phyloP scores from a whole-genome alignment of 1,140 invertebrate genomes.

The Drosophila tsacasi region DNA sequence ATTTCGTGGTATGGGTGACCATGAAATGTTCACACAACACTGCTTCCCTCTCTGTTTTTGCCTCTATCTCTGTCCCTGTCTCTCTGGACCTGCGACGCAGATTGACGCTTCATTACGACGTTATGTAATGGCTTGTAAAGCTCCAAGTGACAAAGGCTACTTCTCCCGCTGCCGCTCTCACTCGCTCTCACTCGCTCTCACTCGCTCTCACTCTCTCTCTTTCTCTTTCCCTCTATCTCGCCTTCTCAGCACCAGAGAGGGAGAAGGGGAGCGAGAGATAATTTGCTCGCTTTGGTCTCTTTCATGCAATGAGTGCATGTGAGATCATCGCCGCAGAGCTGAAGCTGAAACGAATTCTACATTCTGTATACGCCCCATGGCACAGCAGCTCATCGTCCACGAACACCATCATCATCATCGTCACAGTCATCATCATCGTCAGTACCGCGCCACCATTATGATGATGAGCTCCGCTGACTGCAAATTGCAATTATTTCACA shows the following conservation, averaged over 20 bases:
- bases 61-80: constrained; percentile 29
- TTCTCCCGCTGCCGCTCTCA: constrained; percentile 15
- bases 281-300: constrained; percentile 56
- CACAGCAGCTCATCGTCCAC: constrained; percentile 58
- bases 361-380: constrained; percentile 76
- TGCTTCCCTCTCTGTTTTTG: constrained; percentile 25
- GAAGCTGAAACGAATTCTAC: constrained; percentile 58
- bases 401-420: constrained; percentile 25
- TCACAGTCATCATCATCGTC: constrained; percentile 36
- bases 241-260: not conserved
- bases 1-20: constrained; percentile 65
- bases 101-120: constrained; percentile 80
- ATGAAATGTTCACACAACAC: constrained; percentile 78
- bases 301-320: constrained; percentile 79
- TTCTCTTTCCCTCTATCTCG: constrained; percentile 1
- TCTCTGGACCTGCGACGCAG: constrained; percentile 70
- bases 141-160: constrained; percentile 52
- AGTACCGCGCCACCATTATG: not conserved
- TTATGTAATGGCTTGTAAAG: constrained; percentile 58
- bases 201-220: not conserved
- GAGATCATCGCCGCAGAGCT: constrained; percentile 70
- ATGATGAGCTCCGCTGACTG: constrained; percentile 51
- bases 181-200: not conserved
- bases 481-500: constrained; percentile 79
- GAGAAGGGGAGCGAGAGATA: constrained; percentile 24